Conservation (phyloP, 1,140 invertebrate species). For the Dinothrombium tinctorium region DNA sequence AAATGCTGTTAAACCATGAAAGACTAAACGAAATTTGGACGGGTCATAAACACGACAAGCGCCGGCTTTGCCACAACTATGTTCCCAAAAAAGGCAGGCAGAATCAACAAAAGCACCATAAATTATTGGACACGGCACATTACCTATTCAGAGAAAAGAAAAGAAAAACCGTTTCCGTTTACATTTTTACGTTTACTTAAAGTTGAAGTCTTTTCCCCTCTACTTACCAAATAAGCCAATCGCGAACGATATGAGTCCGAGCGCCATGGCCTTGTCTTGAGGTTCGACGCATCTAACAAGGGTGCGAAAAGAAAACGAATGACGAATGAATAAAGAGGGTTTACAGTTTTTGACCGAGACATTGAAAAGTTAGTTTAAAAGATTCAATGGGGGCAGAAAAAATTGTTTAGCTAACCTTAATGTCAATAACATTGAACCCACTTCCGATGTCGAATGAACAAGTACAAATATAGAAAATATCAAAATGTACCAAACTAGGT, state of each 20-base stretch:
- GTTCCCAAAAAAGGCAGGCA: slow-evolving; percentile 64
- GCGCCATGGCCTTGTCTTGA: slow-evolving; percentile 73
- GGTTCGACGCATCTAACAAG: slow-evolving; percentile 58
- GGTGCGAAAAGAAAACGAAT: not conserved
- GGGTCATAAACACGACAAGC: slow-evolving; percentile 65
- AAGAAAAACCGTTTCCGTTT: not conserved
- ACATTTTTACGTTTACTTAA: not conserved
- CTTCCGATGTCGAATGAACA: slow-evolving; percentile 71
- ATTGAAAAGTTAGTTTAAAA: not conserved
- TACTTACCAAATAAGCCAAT: slow-evolving; percentile 61
- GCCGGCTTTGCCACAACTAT: slow-evolving; percentile 46
- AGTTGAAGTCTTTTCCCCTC: too few relatives aligned
- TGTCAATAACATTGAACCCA: slow-evolving; percentile 66
- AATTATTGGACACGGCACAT: slow-evolving; percentile 73
- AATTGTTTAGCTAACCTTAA: slow-evolving; percentile 23
- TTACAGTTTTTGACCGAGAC: not conserved
- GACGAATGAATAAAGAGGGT: too few relatives aligned
- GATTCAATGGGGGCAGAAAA: not conserved
- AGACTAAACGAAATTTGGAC: slow-evolving; percentile 53
- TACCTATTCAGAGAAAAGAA: slow-evolving; percentile 26
- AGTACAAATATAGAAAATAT: slow-evolving; percentile 68
- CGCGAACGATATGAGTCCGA: slow-evolving; percentile 74
- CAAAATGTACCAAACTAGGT: slow-evolving; percentile 55
- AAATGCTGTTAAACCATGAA: slow-evolving; percentile 58
- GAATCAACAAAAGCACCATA: slow-evolving; percentile 77